A percentile compares a stretch with the other conserved stretches of the same genome.
Evolutionary conservation across 2,888 invertebrate genomes (phyloP).

Genomic region (Aporophyla lueneburgensis): DNA sequence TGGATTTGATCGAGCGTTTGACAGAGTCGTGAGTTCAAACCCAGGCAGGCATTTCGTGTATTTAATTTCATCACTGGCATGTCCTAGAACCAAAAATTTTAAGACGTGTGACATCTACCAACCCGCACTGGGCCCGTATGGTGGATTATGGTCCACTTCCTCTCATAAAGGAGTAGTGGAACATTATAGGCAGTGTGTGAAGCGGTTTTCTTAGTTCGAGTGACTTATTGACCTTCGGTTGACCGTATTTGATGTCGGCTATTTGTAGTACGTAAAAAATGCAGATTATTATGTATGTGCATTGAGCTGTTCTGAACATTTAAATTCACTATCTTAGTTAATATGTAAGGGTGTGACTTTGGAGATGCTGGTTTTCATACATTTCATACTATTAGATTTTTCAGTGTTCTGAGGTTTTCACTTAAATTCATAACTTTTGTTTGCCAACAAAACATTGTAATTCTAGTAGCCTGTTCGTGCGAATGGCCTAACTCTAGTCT

Average conservation of each 20-base stretch:
- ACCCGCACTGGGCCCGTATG: no score
- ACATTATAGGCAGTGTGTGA: no score
- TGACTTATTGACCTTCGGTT: not conserved
- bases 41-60: no score
- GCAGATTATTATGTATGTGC: not conserved
- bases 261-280: not conserved
- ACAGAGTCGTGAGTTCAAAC: no score
- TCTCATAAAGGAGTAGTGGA: no score
- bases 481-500: slow-evolving; percentile 47
- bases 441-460: slow-evolving; percentile 5
- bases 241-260: not conserved
- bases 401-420: not conserved
- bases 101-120: no score
- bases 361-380: slow-evolving; percentile 7
- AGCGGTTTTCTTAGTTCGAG: not conserved
- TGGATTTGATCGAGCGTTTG: not conserved
- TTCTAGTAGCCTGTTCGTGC: not conserved
- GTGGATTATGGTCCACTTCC: no score
- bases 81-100: no score
- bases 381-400: not conserved
- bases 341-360: not conserved
- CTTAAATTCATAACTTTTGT: not conserved
- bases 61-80: no score
- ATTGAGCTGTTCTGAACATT: slow-evolving; percentile 9
- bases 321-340: not conserved